Evolutionary conservation across 2,113 vertebrate species (phyloP).

Genomic region (Malurus elegans): DNA sequence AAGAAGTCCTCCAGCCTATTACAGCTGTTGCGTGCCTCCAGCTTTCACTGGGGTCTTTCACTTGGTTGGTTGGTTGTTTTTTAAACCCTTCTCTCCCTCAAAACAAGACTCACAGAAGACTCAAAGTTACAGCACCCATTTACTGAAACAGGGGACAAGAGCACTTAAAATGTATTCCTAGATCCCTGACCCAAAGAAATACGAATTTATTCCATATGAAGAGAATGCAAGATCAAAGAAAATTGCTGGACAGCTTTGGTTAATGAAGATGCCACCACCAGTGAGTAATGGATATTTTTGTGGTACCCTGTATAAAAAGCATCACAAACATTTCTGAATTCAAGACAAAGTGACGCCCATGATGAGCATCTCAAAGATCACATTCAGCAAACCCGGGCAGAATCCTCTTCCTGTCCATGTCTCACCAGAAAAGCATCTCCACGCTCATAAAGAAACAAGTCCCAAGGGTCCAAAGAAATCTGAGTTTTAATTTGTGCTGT

Average conservation of each 20-base stretch:
- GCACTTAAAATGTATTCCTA: not conserved
- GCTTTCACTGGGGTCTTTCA: not conserved
- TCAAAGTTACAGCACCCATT: not conserved
- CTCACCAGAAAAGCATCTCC: not conserved
- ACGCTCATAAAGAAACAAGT: not conserved
- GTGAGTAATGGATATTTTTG: not conserved
- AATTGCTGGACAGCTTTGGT: not conserved
- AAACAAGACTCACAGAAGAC: not conserved
- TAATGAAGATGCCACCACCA: not conserved
- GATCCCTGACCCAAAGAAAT: not conserved
- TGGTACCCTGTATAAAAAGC: not conserved
- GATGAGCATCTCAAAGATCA: not conserved
- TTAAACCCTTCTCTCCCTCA: not conserved
- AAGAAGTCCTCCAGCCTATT: not conserved
- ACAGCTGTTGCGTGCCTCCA: not conserved
- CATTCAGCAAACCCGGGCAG: not conserved
- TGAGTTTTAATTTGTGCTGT: not conserved
- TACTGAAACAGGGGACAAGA: not conserved
- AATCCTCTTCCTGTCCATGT: not conserved
- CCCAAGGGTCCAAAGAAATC: not conserved
- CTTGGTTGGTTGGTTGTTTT: not conserved
- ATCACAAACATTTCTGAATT: not conserved
- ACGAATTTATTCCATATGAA: not conserved
- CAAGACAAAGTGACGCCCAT: rapidly evolving
- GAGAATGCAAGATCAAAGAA: not conserved